Evolutionary conservation across 2,888 invertebrate species (phyloP).

Genomic region (Pandemis corylana): DNA sequence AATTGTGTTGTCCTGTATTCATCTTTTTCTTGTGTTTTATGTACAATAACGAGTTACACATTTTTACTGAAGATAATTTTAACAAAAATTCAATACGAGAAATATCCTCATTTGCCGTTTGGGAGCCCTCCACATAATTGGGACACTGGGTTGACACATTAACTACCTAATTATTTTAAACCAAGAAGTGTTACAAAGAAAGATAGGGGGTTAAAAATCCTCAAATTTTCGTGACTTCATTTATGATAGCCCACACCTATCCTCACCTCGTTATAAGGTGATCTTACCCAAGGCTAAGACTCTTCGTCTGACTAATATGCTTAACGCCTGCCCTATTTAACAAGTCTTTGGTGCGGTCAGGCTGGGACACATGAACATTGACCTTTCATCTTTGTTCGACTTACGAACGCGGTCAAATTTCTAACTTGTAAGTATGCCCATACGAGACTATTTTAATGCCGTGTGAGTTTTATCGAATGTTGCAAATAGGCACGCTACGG

Average conservation of each 20-base stretch:
- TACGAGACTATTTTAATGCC: not conserved
- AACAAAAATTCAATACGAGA: too few relatives aligned
- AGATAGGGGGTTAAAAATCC: too few relatives aligned
- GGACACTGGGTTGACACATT: too few relatives aligned
- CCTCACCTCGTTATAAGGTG: not conserved
- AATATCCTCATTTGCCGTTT: too few relatives aligned
- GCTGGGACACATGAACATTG: conserved; percentile 11
- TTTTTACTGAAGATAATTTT: too few relatives aligned
- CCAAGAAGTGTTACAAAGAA: too few relatives aligned
- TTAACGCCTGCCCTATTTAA: conserved; percentile 2
- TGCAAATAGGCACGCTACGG: not conserved
- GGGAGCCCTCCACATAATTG: too few relatives aligned
- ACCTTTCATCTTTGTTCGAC: conserved; percentile 22
- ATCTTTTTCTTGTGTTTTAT: too few relatives aligned
- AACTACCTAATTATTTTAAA: too few relatives aligned
- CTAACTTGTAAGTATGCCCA: not conserved
- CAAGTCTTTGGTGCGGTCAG: not conserved
- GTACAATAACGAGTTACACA: too few relatives aligned
- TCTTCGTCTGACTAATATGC: conserved; percentile 1
- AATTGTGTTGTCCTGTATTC: too few relatives aligned
- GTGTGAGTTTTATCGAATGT: not conserved
- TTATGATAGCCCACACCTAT: not conserved
- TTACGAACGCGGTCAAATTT: conserved; percentile 15
- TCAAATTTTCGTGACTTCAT: too few relatives aligned
- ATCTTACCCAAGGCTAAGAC: not conserved